phyloP scores from a whole-genome alignment of 1,140 invertebrate species.

The Camponotus pennsylvanicus region DNA sequence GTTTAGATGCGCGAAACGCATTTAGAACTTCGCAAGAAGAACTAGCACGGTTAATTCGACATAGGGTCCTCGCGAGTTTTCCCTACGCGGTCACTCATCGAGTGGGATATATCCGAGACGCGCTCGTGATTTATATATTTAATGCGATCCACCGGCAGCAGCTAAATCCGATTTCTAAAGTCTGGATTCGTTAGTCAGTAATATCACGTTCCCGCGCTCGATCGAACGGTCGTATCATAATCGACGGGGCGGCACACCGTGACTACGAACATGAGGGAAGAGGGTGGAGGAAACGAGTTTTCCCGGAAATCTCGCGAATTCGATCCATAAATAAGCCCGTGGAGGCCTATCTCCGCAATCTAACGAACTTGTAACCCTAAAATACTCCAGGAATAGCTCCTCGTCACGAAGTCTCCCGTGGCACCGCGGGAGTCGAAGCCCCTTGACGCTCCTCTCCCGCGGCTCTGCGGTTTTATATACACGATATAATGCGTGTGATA shows the following conservation, averaged over 20 bases:
- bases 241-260: slow-evolving; percentile 39
- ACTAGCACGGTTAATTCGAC: background rate
- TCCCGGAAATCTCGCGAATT: slow-evolving; percentile 74
- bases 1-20: background rate
- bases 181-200: slow-evolving; percentile 59
- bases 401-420: slow-evolving; percentile 72
- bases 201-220: slow-evolving; percentile 62
- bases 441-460: background rate
- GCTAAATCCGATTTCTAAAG: slow-evolving; percentile 46
- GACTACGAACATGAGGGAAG: slow-evolving; percentile 31
- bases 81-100: background rate
- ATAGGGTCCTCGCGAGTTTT: background rate
- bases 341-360: slow-evolving; percentile 69
- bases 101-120: background rate
- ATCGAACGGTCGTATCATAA: slow-evolving; percentile 64
- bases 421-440: slow-evolving; percentile 3
- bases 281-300: slow-evolving; percentile 58
- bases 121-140: slow-evolving; percentile 34
- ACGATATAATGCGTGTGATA: slow-evolving; percentile 66
- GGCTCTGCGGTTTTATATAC: slow-evolving; percentile 65
- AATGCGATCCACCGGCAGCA: slow-evolving; percentile 19
- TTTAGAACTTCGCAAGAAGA: background rate
- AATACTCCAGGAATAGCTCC: slow-evolving; percentile 72
- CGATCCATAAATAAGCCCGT: slow-evolving; percentile 74
- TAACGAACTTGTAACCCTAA: slow-evolving; percentile 74